These are phyloP conservation scores for Cheiracanthium punctorium DNA, from an alignment of 2,888 invertebrate genomes.

Conservation along the genomic window DNA sequence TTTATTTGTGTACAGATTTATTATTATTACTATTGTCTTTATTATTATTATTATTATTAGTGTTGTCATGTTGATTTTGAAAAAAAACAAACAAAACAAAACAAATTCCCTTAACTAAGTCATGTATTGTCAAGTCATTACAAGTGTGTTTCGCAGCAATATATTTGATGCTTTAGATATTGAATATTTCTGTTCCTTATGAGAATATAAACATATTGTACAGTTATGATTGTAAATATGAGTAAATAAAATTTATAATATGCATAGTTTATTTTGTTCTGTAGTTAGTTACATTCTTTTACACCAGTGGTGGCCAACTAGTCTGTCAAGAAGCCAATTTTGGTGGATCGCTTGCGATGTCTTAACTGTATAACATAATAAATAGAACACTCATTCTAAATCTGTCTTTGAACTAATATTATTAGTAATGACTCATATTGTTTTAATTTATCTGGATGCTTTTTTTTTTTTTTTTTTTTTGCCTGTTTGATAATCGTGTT, in stretches of 20 bases:
- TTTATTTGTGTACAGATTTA: slow-evolving; percentile 19
- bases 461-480: too few species aligned
- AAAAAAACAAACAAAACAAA: too few species aligned
- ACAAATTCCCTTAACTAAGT: slow-evolving; percentile 48
- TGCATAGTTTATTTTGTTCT: slow-evolving; percentile 32
- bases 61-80: too few species aligned
- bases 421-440: too few species aligned
- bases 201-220: slow-evolving; percentile 64
- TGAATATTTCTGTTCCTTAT: slow-evolving; percentile 65
- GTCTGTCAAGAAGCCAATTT: too few species aligned
- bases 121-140: slow-evolving; percentile 60
- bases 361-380: too few species aligned
- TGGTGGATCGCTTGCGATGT: too few species aligned
- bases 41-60: background rate
- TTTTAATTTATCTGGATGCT: too few species aligned
- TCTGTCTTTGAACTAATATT: too few species aligned
- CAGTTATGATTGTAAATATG: slow-evolving; percentile 69
- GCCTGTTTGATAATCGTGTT: too few species aligned
- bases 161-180: slow-evolving; percentile 60
- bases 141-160: slow-evolving; percentile 53
- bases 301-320: too few species aligned
- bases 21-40: background rate
- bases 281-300: background rate
- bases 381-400: too few species aligned
- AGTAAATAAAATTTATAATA: slow-evolving; percentile 69